phyloP scores from a whole-genome alignment of 2,113 vertebrate genomes.

The Silurus asotus region DNA sequence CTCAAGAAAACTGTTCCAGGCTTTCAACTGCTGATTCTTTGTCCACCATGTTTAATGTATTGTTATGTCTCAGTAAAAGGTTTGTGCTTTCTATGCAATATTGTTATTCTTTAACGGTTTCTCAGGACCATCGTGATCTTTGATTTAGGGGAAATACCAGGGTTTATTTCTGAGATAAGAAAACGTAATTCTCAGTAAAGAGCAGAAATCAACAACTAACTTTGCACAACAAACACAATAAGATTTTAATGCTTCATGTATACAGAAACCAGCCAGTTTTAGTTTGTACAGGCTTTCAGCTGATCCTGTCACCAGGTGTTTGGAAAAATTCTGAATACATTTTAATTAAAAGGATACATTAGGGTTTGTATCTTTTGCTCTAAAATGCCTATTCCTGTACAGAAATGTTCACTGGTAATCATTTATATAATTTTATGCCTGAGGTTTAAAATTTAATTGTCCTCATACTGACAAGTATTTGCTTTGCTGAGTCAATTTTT shows the following conservation, averaged over 20 bases:
- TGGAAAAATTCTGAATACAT: neutral
- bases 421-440: neutral
- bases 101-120: slow-evolving; percentile 42
- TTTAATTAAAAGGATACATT: neutral
- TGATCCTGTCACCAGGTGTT: neutral
- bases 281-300: neutral
- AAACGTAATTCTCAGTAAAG: slow-evolving; percentile 17
- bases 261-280: neutral
- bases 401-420: too few species aligned
- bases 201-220: neutral
- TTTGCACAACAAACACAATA: neutral
- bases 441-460: neutral
- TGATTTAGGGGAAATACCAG: slow-evolving; percentile 25
- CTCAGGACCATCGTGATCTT: slow-evolving; percentile 14
- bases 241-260: neutral
- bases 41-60: neutral
- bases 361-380: neutral
- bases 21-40: neutral
- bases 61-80: neutral
- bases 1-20: neutral
- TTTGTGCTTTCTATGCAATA: slow-evolving; percentile 9
- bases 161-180: neutral
- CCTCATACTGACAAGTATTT: neutral
- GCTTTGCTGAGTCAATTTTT: neutral
- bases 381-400: neutral